These are phyloP conservation scores for Oscheius sp. DNA, from an alignment of 2,888 invertebrate genomes.

Conservation along the genomic window DNA sequence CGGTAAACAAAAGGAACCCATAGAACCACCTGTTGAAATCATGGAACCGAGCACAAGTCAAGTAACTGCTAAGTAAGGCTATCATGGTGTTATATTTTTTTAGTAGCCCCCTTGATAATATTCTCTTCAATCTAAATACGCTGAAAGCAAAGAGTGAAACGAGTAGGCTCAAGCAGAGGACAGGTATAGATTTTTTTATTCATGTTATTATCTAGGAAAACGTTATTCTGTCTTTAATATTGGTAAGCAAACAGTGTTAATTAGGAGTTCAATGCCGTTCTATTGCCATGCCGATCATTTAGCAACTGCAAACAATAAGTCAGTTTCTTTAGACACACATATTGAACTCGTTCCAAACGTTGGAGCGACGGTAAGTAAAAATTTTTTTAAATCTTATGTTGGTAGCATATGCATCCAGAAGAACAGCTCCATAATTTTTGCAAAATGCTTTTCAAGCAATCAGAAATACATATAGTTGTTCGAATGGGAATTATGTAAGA, in stretches of 20 bases:
- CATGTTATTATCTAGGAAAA: slow-evolving; percentile 32
- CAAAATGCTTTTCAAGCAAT: slow-evolving; percentile 25
- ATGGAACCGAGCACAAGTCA: too few species aligned
- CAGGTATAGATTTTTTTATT: too few species aligned
- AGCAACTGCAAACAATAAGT: background rate
- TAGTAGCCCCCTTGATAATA: too few species aligned
- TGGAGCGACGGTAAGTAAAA: slow-evolving; percentile 12
- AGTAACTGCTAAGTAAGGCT: too few species aligned
- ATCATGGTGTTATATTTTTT: too few species aligned
- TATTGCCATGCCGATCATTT: background rate
- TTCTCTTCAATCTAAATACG: too few species aligned
- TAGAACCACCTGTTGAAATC: too few species aligned
- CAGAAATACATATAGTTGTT: slow-evolving; percentile 5
- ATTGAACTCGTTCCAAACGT: slow-evolving; percentile 12
- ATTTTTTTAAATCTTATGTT: background rate
- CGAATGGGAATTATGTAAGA: slow-evolving; percentile 8
- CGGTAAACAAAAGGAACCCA: too few species aligned
- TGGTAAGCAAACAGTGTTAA: slow-evolving; percentile 12
- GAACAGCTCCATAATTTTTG: slow-evolving; percentile 4
- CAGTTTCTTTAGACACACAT: background rate
- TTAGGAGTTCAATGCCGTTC: slow-evolving; percentile 16
- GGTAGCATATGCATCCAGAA: slow-evolving; percentile 6
- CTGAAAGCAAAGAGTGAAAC: too few species aligned
- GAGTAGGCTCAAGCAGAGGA: too few species aligned
- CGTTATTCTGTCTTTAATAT: slow-evolving; percentile 19